phyloP scores from a whole-genome alignment of 2,797 vertebrate genomes.

The Cossypha niveicapilla region DNA sequence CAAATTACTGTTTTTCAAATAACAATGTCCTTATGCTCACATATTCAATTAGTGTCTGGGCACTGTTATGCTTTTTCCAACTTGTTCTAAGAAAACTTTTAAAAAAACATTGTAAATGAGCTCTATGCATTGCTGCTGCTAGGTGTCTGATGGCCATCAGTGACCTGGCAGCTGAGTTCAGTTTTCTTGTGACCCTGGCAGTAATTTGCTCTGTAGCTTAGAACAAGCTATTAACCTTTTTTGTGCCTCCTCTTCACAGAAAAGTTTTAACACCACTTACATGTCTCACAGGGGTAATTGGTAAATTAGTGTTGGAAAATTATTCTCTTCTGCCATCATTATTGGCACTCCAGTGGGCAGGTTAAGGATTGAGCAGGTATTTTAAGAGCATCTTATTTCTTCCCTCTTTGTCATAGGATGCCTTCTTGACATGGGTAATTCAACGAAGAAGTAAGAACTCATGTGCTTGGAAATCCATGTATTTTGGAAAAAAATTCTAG shows the following conservation, averaged over 20 bases:
- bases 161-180: background rate
- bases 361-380: background rate
- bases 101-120: background rate
- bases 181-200: background rate
- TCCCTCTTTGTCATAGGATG: background rate
- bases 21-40: background rate
- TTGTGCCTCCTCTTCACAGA: background rate
- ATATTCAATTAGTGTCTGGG: background rate
- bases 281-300: background rate
- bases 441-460: background rate
- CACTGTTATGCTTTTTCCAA: background rate
- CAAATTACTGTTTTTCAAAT: background rate
- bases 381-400: background rate
- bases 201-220: background rate
- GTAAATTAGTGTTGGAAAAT: background rate
- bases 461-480: background rate
- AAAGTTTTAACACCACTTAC: background rate
- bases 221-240: background rate
- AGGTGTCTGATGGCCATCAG: background rate
- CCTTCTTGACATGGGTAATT: background rate
- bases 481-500: background rate
- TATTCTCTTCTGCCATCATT: background rate
- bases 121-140: background rate
- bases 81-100: background rate
- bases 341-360: background rate